Base-by-base conservation (phyloP, 2,888 invertebrate species). In the Eustalomyia histrio region DNA sequence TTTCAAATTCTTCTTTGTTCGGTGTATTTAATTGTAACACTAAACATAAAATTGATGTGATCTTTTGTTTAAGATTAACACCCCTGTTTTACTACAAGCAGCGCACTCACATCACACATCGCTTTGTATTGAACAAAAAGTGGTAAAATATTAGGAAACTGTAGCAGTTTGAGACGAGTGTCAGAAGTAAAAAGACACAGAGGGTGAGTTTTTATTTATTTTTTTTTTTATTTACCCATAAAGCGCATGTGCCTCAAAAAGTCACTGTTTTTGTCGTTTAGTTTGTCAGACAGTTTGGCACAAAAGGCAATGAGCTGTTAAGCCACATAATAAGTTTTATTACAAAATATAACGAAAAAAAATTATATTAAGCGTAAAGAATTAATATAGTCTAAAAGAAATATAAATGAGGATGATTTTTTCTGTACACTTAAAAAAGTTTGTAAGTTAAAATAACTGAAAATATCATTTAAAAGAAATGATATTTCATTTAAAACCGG, bases 31-130 rank as follows among this genome's bases (percentile, higher is more conserved):
- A 74, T 64, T 81, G 76, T 74, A 74, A 60, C 76, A 76, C 74
- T 58, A 73, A 73, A 81, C 55, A 61, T 71, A 69, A 76, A 73
- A 76, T 71, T 71, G 68, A 69, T 81, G 76, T 76, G 76, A 81
- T 81, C 76, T 81, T 80, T 78, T 78, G 78, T 78, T 76, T 39
- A 29, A 81, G 74, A 81, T 81, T 81, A 74, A 74, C 80, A 81
- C 80, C 80, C 80, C 76, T 81, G 80, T 78, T 78, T 67, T 21
- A 61, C 24, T 60, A 18, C 33, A 67, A 72, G 21, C 43, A 53
- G n/a, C 52, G 43, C 17, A 55, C 55, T 12, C 43, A 43, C 33
- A 35, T 4, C 43, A 43, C 33, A 35, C 14, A 12, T 39, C 21
- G 16, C 10, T 21, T 18, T 16, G 12, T 6, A 29, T 29, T 29